These are phyloP conservation scores for Apocheima hispidaria DNA, from an alignment of 2,888 invertebrate genomes.

Conservation along the genomic window DNA sequence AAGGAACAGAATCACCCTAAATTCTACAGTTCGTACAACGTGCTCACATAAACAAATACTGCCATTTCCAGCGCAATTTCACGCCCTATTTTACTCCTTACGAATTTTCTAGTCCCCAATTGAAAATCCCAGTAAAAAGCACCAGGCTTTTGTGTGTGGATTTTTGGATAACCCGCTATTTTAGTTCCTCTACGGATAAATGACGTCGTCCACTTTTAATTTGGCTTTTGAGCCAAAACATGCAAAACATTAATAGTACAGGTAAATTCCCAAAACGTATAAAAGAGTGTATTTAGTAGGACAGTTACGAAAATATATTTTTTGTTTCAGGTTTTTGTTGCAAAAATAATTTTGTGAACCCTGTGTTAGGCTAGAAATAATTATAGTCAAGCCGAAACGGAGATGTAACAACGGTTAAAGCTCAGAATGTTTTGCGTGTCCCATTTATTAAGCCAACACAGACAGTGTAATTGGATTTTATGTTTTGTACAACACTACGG, in stretches of 20 bases:
- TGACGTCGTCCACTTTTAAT: constrained; percentile 72
- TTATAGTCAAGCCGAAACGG: constrained; percentile 23
- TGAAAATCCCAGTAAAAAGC: constrained; percentile 71
- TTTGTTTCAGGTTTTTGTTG: constrained; percentile 24
- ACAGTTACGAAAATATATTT: constrained; percentile 33
- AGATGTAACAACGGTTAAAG: constrained; percentile 14
- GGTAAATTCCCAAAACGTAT: constrained; percentile 40
- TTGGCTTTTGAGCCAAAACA: constrained; percentile 57
- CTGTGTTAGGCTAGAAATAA: constrained; percentile 14
- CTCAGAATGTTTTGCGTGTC: constrained; percentile 14
- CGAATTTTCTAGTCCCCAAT: constrained; percentile 74
- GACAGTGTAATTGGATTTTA: constrained; percentile 15
- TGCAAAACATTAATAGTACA: constrained; percentile 47
- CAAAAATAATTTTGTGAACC: constrained; percentile 31
- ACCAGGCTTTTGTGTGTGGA: constrained; percentile 66
- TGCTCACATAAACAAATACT: constrained; percentile 79
- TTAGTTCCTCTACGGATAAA: constrained; percentile 70
- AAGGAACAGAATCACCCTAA: constrained; percentile 62
- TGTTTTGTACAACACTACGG: neutral
- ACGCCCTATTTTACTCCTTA: constrained; percentile 79
- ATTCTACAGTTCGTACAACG: constrained; percentile 66
- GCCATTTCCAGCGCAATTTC: constrained; percentile 78
- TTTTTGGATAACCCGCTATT: constrained; percentile 75
- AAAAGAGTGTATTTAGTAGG: constrained; percentile 33
- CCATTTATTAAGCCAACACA: constrained; percentile 21